Base-by-base conservation (phyloP, 1,140 invertebrate genomes). In the Potamilus streckersoni region DNA sequence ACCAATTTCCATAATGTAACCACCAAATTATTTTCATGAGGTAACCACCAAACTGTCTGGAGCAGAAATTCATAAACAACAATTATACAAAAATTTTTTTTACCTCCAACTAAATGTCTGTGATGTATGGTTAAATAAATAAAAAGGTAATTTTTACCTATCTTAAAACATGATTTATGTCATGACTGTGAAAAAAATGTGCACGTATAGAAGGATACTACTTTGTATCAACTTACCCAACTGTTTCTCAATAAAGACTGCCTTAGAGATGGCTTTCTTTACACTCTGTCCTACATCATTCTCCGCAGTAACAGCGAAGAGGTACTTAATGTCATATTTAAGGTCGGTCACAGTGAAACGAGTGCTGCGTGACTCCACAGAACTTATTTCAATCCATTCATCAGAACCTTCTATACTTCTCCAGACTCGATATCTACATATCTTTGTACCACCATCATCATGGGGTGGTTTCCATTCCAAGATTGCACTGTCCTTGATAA, bases 401-500 rank as follows among this genome's bases (percentile, higher is more conserved):
- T 82, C 79, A 6, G 79, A 78, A 58, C 74, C 84, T 70, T 83
- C 81, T 49, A 76, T 74, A 63, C 76, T 80, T 65, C 66, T 95
- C 94, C 83, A 84, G 11, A 93, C 82, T 61, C 95, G 94, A 91
- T 99, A 99, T 0, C 96, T 96, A 90, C 97, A 97, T 67, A 99
- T 95, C 77, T 97, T 81, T 20, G 83, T 80, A 20, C 88, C 90
- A 69, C 90, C 90, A 88, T 98, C 96, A 77, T 92, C 94, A 55
- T 93, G 93, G 17, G 98, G 97, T 84, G 94, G 92, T 63, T 93
- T 92, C 98, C 98, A 99, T 89, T 95, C 94, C 27, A 99, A 91
- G 2, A 94, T 94, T 0, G 96, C 97, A 80, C 94, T 96, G 83
- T 95, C 94, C 11, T 97, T 83, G 5, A 78, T 75, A 15, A 87